A percentile compares a stretch with the other conserved stretches of the same genome.
These are phyloP conservation scores for Cyanistes caeruleus DNA, from an alignment of 2,113 vertebrate species.

Conservation along the genomic window DNA sequence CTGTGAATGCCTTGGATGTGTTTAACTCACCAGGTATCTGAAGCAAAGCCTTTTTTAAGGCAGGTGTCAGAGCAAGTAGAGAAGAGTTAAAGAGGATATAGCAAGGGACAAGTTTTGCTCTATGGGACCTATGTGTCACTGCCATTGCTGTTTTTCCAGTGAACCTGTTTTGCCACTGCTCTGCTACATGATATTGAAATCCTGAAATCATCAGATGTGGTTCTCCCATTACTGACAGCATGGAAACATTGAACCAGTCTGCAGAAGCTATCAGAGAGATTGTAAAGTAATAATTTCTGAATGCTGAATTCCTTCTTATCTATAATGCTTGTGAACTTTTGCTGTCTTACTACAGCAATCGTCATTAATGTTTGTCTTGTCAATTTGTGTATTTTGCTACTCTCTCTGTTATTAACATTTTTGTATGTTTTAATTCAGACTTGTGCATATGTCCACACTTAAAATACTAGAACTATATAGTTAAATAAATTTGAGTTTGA, in stretches of 20 bases:
- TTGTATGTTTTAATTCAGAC: neutral
- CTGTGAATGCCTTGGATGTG: neutral
- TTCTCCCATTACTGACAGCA: neutral
- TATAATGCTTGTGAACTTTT: neutral
- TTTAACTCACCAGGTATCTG: neutral
- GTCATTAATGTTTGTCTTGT: neutral
- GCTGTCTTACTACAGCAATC: neutral
- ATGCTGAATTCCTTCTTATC: neutral
- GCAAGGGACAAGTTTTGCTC: neutral
- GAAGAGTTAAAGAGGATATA: neutral
- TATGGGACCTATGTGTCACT: neutral
- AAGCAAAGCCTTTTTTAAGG: neutral
- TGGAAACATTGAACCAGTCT: neutral
- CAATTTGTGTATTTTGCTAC: neutral
- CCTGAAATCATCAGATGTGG: neutral
- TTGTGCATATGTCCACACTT: neutral
- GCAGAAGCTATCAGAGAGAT: neutral
- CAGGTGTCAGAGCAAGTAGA: neutral
- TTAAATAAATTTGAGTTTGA: neutral
- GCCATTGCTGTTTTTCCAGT: neutral
- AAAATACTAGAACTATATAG: neutral
- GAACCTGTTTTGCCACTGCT: neutral
- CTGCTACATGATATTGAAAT: neutral
- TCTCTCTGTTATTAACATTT: neutral
- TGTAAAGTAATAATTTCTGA: neutral